Conservation (phyloP, 2,113 vertebrate species). For the Probosciger aterrimus region DNA sequence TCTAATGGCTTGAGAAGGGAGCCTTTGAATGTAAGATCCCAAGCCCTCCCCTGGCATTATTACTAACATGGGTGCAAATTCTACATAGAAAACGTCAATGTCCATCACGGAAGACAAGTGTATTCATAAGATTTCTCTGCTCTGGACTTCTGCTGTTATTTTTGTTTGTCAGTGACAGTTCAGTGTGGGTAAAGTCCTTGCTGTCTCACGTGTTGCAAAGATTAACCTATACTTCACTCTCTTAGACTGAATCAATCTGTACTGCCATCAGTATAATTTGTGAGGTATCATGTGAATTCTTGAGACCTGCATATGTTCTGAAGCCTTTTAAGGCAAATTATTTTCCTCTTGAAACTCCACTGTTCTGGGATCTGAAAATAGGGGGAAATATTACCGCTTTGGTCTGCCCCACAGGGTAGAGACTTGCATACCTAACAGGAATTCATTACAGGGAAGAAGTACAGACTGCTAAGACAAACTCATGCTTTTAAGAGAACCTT, state of each 20-base stretch:
- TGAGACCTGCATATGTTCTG: background rate
- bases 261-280: background rate
- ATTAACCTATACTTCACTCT: background rate
- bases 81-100: background rate
- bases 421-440: background rate
- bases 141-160: background rate
- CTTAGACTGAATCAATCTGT: background rate
- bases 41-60: background rate
- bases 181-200: background rate
- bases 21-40: background rate
- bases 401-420: background rate
- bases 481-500: background rate
- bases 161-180: background rate
- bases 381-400: background rate
- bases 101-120: background rate
- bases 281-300: background rate
- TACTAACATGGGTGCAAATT: background rate
- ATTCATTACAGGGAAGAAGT: background rate
- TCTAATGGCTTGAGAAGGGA: background rate
- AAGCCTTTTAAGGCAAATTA: background rate
- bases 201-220: background rate
- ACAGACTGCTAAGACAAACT: background rate
- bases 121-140: background rate
- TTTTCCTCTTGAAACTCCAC: background rate
- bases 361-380: background rate